Percentiles rank a stretch among this genome's conserved stretches.
These are phyloP conservation scores for Drosophila equinoxialis DNA, from an alignment of 1,140 invertebrate genomes.

Conservation along the genomic window DNA sequence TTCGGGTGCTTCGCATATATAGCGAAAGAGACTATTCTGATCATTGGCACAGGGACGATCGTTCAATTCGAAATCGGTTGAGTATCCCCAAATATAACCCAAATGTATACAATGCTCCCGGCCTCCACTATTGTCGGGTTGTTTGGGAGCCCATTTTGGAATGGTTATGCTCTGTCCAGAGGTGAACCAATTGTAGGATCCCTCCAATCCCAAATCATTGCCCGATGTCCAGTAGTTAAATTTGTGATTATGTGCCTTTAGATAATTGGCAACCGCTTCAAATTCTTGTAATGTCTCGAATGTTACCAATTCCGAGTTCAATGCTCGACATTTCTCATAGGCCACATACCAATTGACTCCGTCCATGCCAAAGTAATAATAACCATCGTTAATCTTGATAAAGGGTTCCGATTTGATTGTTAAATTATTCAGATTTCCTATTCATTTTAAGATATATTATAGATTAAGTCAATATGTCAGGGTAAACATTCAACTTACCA, in stretches of 20 bases:
- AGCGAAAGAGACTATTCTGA: slow-evolving; percentile 25
- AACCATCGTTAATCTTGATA: slow-evolving; percentile 24
- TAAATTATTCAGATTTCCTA: slow-evolving; percentile 26
- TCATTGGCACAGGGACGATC: slow-evolving; percentile 33
- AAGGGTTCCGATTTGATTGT: slow-evolving; percentile 31
- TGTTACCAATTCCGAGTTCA: slow-evolving; percentile 38
- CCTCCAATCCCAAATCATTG: slow-evolving; percentile 43
- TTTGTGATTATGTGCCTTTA: neutral
- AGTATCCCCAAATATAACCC: slow-evolving; percentile 27
- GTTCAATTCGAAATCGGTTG: slow-evolving; percentile 30
- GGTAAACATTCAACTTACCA: slow-evolving; percentile 13
- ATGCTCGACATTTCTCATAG: slow-evolving; percentile 36
- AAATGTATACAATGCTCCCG: slow-evolving; percentile 48
- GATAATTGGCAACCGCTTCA: slow-evolving; percentile 11
- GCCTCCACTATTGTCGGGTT: slow-evolving; percentile 46
- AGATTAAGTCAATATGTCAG: no score
- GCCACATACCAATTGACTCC: slow-evolving; percentile 40
- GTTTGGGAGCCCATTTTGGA: slow-evolving; percentile 32
- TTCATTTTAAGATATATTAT: neutral
- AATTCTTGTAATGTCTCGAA: slow-evolving; percentile 43
- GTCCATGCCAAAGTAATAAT: slow-evolving; percentile 42
- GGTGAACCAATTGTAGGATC: slow-evolving; percentile 41
- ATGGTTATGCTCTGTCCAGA: slow-evolving; percentile 32
- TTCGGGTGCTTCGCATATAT: slow-evolving; percentile 84
- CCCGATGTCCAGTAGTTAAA: slow-evolving; percentile 44